Percentiles rank a stretch among this genome's conserved stretches.
Conservation (phyloP, 2,888 invertebrate genomes). For the Neria commutata region DNA sequence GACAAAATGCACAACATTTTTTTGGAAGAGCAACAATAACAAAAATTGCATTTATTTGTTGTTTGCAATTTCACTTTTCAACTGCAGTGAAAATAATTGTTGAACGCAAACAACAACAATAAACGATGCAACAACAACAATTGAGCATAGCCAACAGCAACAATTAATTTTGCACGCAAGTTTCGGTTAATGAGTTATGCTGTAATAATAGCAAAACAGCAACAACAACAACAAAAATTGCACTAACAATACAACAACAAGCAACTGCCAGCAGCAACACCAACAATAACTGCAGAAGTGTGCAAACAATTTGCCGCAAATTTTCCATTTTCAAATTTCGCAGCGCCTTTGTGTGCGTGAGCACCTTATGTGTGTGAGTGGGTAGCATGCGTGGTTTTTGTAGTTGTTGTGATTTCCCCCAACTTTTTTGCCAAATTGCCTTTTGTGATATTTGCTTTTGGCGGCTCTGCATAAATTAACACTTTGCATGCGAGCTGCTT, state of each 20-base stretch:
- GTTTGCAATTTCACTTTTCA: constrained; percentile 51
- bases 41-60: too few species aligned
- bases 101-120: constrained; percentile 34
- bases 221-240: constrained; percentile 39
- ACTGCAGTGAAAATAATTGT: constrained; percentile 41
- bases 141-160: constrained; percentile 23
- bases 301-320: constrained; percentile 7
- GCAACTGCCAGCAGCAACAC: not conserved
- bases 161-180: constrained; percentile 11
- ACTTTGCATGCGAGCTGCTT: not conserved
- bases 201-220: constrained; percentile 43
- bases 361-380: too few species aligned
- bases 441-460: not conserved
- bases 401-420: not conserved
- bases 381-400: not conserved
- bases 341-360: too few species aligned
- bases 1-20: too few species aligned
- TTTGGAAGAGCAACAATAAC: too few species aligned
- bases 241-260: constrained; percentile 14
- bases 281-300: constrained; percentile 30
- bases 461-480: not conserved
- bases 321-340: not conserved
- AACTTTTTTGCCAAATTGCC: not conserved
- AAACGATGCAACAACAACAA: constrained; percentile 6
- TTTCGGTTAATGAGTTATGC: constrained; percentile 36